phyloP scores from a whole-genome alignment of 2,888 invertebrate species.

The Zygogramma bicolorata region DNA sequence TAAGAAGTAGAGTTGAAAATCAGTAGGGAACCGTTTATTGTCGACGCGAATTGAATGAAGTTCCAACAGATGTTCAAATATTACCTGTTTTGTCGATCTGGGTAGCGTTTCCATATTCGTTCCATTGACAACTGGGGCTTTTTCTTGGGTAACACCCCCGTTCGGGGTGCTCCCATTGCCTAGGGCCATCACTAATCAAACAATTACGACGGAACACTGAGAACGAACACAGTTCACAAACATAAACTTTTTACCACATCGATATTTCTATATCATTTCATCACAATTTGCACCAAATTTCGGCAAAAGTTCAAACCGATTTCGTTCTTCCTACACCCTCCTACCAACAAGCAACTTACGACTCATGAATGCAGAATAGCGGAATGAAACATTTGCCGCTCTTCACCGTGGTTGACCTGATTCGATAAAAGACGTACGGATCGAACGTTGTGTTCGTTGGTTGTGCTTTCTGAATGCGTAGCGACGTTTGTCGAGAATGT shows the following conservation, averaged over 20 bases:
- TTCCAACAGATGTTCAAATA: constrained; percentile 14
- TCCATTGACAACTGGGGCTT: constrained; percentile 73
- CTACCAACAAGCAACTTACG: neutral
- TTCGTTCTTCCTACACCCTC: constrained; percentile 5
- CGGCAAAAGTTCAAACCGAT: constrained; percentile 38
- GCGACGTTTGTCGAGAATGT: constrained; percentile 29
- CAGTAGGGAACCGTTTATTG: neutral
- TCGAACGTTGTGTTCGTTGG: constrained; percentile 30
- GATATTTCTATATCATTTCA: constrained; percentile 43
- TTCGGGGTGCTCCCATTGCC: constrained; percentile 66
- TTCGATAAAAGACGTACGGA: constrained; percentile 23
- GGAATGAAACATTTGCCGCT: constrained; percentile 45
- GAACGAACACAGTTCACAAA: constrained; percentile 45
- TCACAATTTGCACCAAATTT: constrained; percentile 38
- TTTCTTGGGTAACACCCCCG: constrained; percentile 66
- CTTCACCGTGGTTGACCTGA: constrained; percentile 39
- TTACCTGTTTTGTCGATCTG: constrained; percentile 72
- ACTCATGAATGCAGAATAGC: constrained; percentile 1
- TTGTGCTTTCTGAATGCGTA: constrained; percentile 11
- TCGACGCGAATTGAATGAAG: neutral
- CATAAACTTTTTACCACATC: constrained; percentile 32
- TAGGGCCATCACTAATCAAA: constrained; percentile 61
- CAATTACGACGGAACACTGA: constrained; percentile 33
- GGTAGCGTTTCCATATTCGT: constrained; percentile 73
- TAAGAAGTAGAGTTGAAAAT: constrained; percentile 8